These are phyloP conservation scores for Babylonia areolata DNA, from an alignment of 1,140 invertebrate genomes.

Conservation along the genomic window DNA sequence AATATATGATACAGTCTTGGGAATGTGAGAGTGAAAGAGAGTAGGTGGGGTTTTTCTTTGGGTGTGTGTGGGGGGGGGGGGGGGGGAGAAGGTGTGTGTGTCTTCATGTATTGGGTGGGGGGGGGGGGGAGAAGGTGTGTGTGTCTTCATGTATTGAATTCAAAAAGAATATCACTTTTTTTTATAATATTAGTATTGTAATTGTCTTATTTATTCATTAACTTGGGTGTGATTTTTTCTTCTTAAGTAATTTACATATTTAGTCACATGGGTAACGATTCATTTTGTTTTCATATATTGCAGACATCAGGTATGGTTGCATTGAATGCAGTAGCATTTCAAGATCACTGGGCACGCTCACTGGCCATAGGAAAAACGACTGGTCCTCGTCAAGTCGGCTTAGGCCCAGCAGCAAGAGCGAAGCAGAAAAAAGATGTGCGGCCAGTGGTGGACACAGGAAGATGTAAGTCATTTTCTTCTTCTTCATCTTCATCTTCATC, in stretches of 20 bases:
- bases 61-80: too few relatives aligned
- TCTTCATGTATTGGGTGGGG: neutral
- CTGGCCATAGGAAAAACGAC: conserved; percentile 48
- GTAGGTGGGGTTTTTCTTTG: too few relatives aligned
- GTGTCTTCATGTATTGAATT: neutral
- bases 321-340: conserved; percentile 67
- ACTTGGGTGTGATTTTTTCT: neutral
- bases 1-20: neutral
- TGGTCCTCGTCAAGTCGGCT: conserved; percentile 56
- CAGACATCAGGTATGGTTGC: conserved; percentile 37
- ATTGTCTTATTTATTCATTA: neutral
- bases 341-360: conserved; percentile 65
- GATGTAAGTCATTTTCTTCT: conserved; percentile 43
- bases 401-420: conserved; percentile 58
- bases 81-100: neutral
- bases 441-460: conserved; percentile 66
- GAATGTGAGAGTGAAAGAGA: neutral
- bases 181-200: too few relatives aligned
- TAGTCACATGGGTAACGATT: too few relatives aligned
- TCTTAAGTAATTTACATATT: too few relatives aligned
- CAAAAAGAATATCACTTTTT: too few relatives aligned
- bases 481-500: too few relatives aligned
- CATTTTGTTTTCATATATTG: too few relatives aligned
- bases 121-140: neutral
- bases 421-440: conserved; percentile 58